Evolutionary conservation across 2,113 vertebrate genomes (phyloP).

Genomic region (Coptodon bakossiorum): DNA sequence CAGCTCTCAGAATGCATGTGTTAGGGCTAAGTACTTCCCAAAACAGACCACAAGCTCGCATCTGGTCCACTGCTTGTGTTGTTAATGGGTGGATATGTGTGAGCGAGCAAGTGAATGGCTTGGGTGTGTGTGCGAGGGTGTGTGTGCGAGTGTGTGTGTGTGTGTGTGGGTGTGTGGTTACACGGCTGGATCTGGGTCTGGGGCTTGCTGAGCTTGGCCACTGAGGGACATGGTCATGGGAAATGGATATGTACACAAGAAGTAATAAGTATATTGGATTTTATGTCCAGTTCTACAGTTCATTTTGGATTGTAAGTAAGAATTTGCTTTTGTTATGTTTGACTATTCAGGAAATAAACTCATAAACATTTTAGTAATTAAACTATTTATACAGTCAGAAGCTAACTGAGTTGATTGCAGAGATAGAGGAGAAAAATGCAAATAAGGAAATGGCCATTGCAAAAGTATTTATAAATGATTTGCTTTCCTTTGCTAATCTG

Average conservation of each 20-base stretch:
- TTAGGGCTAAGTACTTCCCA: neutral
- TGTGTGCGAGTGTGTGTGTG: too few relatives aligned
- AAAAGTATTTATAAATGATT: neutral
- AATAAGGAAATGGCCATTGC: fast-evolving
- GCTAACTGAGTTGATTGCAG: neutral
- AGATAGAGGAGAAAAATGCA: neutral
- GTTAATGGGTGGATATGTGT: neutral
- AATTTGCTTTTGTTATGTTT: neutral
- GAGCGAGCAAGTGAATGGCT: neutral
- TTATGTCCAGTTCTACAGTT: neutral
- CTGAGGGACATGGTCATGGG: neutral
- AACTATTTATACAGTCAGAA: neutral
- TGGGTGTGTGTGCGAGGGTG: neutral
- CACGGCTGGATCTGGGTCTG: fast-evolving
- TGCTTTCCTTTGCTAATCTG: neutral
- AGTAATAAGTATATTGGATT: fast-evolving
- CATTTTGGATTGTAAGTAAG: fast-evolving
- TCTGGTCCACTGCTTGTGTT: neutral
- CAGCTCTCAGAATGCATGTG: neutral
- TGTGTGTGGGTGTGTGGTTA: fast-evolving
- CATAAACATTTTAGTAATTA: neutral
- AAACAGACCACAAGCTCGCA: neutral
- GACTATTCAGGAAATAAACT: fast-evolving
- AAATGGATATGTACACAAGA: neutral
- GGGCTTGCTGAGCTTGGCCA: neutral